Evolutionary conservation across 2,113 vertebrate genomes (phyloP), one percentile per base, ranked within the genome.

Genomic region (Barbus barbus): DNA sequence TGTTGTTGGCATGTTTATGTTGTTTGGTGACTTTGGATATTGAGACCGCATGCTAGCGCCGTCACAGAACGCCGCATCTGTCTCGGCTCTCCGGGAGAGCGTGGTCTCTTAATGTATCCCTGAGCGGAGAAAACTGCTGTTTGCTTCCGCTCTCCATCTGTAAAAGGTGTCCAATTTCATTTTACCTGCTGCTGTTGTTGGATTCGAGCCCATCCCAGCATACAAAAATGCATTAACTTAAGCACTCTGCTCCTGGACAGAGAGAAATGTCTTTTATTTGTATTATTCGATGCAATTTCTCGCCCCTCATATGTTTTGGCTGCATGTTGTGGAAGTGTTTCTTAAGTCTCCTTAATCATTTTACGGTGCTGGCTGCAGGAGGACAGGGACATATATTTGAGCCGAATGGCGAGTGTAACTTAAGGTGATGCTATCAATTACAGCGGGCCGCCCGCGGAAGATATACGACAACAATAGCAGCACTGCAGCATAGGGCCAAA

Each of bases 211-310:
- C 73, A 81, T 73, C 78, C 63, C 79, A 31, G 51, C 48, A 56
- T 82, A 76, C 76, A 78, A 72, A 82, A 84, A 28, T 3, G 18
- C 67, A 86, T 86, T 84, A 86, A 67, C 81, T 58, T 78, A 73
- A 22, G 60, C 44, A 46, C 31, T 28, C 14, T 63, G 44, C 73
- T 51, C 41, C 41, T 20, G 71, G 81, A 86, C 82, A 83, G 41
- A 83, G 85, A 78, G 76, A 76, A 75, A 86, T 86, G 85, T 82
- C 60, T 72, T 80, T 75, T 86, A 80, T 86, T 80, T 74, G 81
- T 74, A 53, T 83, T 86, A 41, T 83, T 63, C 67, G 38, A 67
- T 80, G 75, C 76, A 65, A 86, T 80, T 83, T 83, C 61, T 78
- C 26, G 18, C n/a, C 11, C 69, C 67, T 74, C 67, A 73, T 86